Percentiles rank a stretch among this genome's conserved stretches.
phyloP scores from a whole-genome alignment of 2,888 invertebrate species.

The Calephelis perditalis region DNA sequence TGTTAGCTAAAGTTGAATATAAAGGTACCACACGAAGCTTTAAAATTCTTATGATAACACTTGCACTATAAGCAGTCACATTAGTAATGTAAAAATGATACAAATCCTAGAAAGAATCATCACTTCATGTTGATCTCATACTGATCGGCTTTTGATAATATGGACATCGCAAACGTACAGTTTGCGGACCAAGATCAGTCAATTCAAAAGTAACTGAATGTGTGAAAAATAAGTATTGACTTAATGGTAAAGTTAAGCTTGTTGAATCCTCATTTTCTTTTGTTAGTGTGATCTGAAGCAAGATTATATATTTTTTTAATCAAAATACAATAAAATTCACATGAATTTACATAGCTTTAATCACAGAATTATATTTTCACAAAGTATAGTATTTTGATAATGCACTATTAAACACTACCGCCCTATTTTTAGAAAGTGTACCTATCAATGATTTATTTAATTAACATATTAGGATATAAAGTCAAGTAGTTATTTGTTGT shows the following conservation, averaged over 20 bases:
- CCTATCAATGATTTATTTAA: too few species aligned
- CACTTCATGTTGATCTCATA: constrained; percentile 21
- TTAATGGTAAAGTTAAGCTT: constrained; percentile 48
- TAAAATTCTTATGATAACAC: constrained; percentile 78
- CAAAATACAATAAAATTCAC: constrained; percentile 16
- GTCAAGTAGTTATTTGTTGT: too few species aligned
- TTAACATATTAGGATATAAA: too few species aligned
- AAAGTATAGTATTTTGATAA: constrained; percentile 61
- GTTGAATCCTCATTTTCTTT: constrained; percentile 52
- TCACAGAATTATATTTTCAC: constrained; percentile 53
- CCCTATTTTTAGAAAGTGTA: constrained; percentile 61
- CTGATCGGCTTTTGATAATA: constrained; percentile 22
- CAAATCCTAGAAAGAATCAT: constrained; percentile 7
- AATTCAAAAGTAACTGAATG: constrained; percentile 63
- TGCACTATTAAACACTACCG: constrained; percentile 65
- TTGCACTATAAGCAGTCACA: constrained; percentile 71
- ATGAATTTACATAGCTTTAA: constrained; percentile 45
- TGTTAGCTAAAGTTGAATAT: constrained; percentile 70
- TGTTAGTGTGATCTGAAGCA: constrained; percentile 76
- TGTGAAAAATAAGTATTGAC: constrained; percentile 59
- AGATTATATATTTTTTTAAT: constrained; percentile 18
- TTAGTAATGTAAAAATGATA: constrained; percentile 48
- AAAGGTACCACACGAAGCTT: constrained; percentile 76
- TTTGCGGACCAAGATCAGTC: constrained; percentile 68
- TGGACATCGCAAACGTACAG: constrained; percentile 43